Evolutionary conservation across 2,888 invertebrate genomes (phyloP), one percentile per base, ranked within the genome.

Genomic region (Mycalesis mineus): DNA sequence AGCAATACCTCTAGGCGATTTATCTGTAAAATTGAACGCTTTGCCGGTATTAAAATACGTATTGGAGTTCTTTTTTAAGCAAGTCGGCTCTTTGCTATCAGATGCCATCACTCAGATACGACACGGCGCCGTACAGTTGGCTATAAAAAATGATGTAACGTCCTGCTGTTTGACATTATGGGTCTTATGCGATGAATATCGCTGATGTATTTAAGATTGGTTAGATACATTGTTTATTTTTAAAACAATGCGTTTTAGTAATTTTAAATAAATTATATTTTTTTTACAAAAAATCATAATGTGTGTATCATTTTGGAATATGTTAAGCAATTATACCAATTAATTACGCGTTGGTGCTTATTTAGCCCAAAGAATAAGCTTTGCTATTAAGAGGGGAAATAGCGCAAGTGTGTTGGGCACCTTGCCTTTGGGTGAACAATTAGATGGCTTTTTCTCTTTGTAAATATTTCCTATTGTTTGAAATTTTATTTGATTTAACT

Each of bases 91-190:
- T 41, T 50, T 57, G 63, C 49, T 62, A 65, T 68, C 65, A 52
- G 62, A 63, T 65, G 63, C 57, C 56, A 53, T 65, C 57, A 62
- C 57, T 57, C 58, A 61, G 65, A 66, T 66, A 65, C 60, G 64
- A 60, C 63, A 65, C 63, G 63, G 44, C 37, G n/a, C 9, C 1
- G 45, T 53, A 52, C 52, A 53, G 17, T 53, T 11, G 13, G 31
- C 13, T 13, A 28, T 50, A 39, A 50, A 14, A 28, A 14, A 7
- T 15, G 4, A 41, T 41, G 11, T 40, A 22, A 22, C 22, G 1
- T 41, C 8, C 17, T 17, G 7, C 15, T 14, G 33, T 40, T 40
- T 8, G 7, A 41, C 8, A 15, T 41, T 17, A 41, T 41, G 40
- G 15, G 40, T 14, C n/a, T n/a, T 40, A 40, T 40, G n/a, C 7